phyloP scores from a whole-genome alignment of 2,797 vertebrate genomes.

The Peromyscus aztecus region DNA sequence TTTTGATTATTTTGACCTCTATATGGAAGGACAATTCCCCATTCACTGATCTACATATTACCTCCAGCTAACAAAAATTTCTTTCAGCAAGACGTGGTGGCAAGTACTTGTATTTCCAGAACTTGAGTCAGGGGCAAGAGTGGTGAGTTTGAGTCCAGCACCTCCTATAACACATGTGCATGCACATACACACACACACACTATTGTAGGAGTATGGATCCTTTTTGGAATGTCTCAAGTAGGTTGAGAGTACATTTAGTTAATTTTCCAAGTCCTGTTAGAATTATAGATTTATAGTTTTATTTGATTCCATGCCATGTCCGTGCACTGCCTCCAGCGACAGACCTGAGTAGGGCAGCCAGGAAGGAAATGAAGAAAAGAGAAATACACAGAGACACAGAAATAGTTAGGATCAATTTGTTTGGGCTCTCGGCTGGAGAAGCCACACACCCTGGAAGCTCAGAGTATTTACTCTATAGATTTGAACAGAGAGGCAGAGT shows the following conservation, averaged over 20 bases:
- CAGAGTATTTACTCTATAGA: neutral
- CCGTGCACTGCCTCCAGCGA: neutral
- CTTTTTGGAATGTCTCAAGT: constrained; percentile 57
- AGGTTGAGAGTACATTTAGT: constrained; percentile 45
- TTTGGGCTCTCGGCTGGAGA: neutral
- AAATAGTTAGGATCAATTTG: neutral
- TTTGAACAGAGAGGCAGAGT: neutral
- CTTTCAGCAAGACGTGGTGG: neutral
- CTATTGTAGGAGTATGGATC: neutral
- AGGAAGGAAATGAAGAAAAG: neutral
- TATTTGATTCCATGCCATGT: neutral
- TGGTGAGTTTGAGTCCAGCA: neutral
- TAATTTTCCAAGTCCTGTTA: constrained; percentile 53
- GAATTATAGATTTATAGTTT: constrained; percentile 50
- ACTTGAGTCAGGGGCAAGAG: neutral
- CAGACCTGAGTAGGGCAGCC: neutral
- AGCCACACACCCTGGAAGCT: neutral
- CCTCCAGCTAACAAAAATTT: neutral
- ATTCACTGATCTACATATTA: neutral
- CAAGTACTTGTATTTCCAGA: neutral
- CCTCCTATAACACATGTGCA: neutral
- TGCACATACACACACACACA: neutral
- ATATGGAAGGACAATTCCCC: neutral
- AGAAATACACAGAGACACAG: neutral
- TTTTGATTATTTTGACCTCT: constrained; percentile 47